These are phyloP conservation scores for Lathronympha strigana DNA, from an alignment of 2,888 invertebrate genomes.

Conservation along the genomic window DNA sequence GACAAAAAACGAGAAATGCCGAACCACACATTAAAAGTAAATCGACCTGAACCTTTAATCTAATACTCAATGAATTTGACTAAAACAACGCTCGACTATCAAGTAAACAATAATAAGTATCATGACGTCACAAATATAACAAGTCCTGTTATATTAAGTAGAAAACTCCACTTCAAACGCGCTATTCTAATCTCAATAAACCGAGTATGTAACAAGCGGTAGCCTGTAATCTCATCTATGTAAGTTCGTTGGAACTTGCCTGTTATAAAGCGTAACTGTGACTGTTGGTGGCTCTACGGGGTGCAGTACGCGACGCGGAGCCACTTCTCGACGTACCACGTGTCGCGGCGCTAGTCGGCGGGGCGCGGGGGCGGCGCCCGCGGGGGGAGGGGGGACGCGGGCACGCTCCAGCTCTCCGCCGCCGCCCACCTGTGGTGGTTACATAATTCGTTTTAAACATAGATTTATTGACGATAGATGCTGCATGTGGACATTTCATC, in stretches of 20 bases:
- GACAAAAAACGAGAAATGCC: neutral
- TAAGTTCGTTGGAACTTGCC: neutral
- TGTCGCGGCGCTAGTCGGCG: slow-evolving; percentile 63
- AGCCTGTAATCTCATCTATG: slow-evolving; percentile 12
- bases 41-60: neutral
- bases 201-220: slow-evolving; percentile 1
- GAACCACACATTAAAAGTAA: neutral
- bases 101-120: slow-evolving; percentile 2
- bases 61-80: neutral
- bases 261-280: neutral
- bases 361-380: slow-evolving; percentile 78
- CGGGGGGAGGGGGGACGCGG: slow-evolving; percentile 79
- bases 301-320: slow-evolving; percentile 37
- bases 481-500: too few relatives aligned
- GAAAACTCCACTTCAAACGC: too few relatives aligned
- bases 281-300: slow-evolving; percentile 13
- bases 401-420: slow-evolving; percentile 80
- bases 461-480: too few relatives aligned
- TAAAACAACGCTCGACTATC: slow-evolving; percentile 1
- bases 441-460: neutral
- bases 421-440: slow-evolving; percentile 66
- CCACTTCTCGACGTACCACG: slow-evolving; percentile 38
- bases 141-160: slow-evolving; percentile 1
- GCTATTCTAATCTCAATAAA: slow-evolving; percentile 4
- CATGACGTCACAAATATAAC: slow-evolving; percentile 2